Evolutionary conservation across 2,113 vertebrate species (phyloP).

Genomic region (Leptocoma aspasia): DNA sequence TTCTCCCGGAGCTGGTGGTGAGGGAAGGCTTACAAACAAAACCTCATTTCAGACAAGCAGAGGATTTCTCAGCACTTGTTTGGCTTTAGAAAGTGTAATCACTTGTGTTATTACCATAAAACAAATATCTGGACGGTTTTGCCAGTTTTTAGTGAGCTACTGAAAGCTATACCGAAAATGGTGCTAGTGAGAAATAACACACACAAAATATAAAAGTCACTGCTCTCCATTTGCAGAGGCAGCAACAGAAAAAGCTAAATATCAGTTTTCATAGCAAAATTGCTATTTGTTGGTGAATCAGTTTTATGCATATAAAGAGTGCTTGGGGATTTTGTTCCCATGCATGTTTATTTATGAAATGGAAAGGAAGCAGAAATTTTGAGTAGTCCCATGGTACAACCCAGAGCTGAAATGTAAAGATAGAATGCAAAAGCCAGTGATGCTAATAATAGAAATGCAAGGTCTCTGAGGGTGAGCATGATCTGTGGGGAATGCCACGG

Average conservation of each 20-base stretch:
- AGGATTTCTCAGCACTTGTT: neutral
- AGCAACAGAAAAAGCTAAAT: neutral
- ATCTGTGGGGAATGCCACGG: neutral
- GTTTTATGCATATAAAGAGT: neutral
- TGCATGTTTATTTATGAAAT: constrained; percentile 41
- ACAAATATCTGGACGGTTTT: neutral
- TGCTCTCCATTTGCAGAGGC: neutral
- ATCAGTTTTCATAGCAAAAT: neutral
- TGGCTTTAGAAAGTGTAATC: neutral
- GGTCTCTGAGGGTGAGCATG: neutral
- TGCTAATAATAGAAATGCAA: constrained; percentile 18
- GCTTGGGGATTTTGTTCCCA: neutral
- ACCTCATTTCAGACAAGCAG: neutral
- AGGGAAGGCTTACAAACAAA: neutral
- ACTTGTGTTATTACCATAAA: neutral
- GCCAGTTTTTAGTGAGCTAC: neutral
- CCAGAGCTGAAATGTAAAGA: neutral
- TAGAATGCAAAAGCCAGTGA: neutral
- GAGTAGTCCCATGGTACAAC: neutral
- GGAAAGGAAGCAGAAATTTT: constrained; percentile 19
- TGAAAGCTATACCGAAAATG: neutral
- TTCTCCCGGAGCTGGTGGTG: neutral
- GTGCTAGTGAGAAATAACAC: neutral
- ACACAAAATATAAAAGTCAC: neutral
- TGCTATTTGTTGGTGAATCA: constrained; percentile 7